Conservation (phyloP, 2,797 vertebrate genomes). For the Crax fasciolata region DNA sequence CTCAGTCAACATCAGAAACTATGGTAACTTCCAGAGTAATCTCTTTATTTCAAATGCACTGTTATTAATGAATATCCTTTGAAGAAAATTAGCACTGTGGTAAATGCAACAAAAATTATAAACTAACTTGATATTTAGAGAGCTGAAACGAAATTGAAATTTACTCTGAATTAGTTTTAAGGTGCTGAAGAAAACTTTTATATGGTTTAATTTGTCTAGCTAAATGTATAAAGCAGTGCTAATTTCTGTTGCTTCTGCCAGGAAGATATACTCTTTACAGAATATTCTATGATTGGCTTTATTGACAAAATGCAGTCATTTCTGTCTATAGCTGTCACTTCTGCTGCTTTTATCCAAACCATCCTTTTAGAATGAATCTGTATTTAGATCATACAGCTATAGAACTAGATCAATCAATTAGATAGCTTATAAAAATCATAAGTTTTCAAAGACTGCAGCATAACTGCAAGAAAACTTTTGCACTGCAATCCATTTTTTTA, state of each 20-base stretch:
- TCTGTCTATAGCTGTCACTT: background rate
- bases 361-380: background rate
- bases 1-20: conserved; percentile 94
- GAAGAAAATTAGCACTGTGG: background rate
- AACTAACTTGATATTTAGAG: background rate
- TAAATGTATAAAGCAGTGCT: background rate
- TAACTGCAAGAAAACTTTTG: background rate
- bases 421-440: background rate
- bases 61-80: background rate
- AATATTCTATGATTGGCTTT: background rate
- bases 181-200: background rate
- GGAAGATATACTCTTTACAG: background rate
- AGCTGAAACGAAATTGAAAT: background rate
- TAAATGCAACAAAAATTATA: background rate
- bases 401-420: background rate
- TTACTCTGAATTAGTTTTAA: background rate
- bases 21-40: conserved; percentile 83
- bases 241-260: background rate
- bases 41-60: background rate
- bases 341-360: conserved; percentile 10
- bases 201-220: background rate
- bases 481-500: background rate
- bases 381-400: background rate
- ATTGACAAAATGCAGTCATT: background rate
- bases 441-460: background rate